These are phyloP conservation scores for Tricholauxania praeusta DNA, from an alignment of 2,888 invertebrate species.

Conservation along the genomic window DNA sequence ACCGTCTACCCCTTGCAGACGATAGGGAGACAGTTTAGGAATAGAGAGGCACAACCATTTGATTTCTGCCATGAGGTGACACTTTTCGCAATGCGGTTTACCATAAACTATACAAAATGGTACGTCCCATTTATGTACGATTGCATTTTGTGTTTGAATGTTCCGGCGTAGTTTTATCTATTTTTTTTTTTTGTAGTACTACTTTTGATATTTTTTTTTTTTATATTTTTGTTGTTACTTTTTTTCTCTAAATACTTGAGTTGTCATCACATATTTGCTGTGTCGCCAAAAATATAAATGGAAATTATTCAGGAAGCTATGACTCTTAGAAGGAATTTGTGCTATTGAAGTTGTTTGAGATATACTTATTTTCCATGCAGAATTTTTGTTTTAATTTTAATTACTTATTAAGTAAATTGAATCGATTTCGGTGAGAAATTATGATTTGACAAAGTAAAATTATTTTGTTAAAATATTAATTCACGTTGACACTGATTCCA, in stretches of 20 bases:
- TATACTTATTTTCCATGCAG: no score
- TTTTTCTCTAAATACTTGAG: not conserved
- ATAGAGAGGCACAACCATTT: constrained; percentile 25
- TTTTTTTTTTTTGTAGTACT: constrained; percentile 11
- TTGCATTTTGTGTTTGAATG: constrained; percentile 23
- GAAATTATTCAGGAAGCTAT: no score
- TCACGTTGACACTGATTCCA: no score
- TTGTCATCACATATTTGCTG: constrained; percentile 19
- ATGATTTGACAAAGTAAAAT: no score
- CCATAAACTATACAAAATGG: constrained; percentile 59
- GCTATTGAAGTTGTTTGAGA: no score
- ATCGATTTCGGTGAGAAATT: no score
- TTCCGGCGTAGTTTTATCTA: constrained; percentile 11
- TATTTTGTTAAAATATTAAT: no score
- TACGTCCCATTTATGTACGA: constrained; percentile 31
- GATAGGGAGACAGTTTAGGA: not conserved
- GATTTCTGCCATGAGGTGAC: constrained; percentile 63
- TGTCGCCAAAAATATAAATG: constrained; percentile 17
- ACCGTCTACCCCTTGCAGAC: not conserved
- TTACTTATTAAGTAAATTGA: no score
- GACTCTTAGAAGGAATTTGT: no score
- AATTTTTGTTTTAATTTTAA: no score
- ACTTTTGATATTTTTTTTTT: not conserved
- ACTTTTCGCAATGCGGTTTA: constrained; percentile 68
- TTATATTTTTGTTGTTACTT: not conserved